Evolutionary conservation across 1,140 invertebrate species (phyloP).

Genomic region (Pseudobourletiella spinata): DNA sequence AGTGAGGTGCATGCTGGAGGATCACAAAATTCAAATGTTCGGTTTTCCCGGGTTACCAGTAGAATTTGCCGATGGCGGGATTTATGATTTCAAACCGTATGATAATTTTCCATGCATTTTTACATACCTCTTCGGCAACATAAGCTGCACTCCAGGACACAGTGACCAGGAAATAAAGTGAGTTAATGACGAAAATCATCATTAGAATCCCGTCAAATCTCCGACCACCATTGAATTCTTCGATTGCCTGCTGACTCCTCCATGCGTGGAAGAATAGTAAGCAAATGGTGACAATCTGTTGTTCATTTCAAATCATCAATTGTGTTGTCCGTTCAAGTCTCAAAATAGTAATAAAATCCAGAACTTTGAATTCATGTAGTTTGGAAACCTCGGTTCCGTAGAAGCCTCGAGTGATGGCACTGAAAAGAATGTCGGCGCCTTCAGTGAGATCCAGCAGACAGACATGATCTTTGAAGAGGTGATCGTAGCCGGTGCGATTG

Average conservation of each 20-base stretch:
- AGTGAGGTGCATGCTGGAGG: not conserved
- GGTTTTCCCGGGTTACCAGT: too few species aligned
- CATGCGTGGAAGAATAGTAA: constrained; percentile 4
- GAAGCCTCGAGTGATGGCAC: constrained; percentile 13
- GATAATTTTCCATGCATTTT: too few species aligned
- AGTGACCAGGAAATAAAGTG: constrained; percentile 8
- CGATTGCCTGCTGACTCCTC: not conserved
- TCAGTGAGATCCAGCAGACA: constrained; percentile 15
- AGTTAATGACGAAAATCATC: constrained; percentile 2
- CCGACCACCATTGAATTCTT: constrained; percentile 16
- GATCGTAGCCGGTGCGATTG: constrained; percentile 23
- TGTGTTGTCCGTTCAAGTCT: too few species aligned
- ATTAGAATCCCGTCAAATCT: constrained; percentile 16
- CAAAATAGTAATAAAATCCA: not conserved
- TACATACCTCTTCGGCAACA: constrained; percentile 2
- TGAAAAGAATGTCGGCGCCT: constrained; percentile 20
- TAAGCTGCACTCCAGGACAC: not conserved
- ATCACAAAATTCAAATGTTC: not conserved
- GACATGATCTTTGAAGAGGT: constrained; percentile 26
- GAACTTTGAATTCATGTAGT: not conserved
- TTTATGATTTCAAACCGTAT: too few species aligned
- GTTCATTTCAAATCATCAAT: not conserved
- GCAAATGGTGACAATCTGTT: constrained; percentile 4
- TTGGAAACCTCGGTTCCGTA: constrained; percentile 1
- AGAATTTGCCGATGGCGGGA: too few species aligned